Conservation (phyloP, 2,888 invertebrate species). For the Pseudococcus longispinus region DNA sequence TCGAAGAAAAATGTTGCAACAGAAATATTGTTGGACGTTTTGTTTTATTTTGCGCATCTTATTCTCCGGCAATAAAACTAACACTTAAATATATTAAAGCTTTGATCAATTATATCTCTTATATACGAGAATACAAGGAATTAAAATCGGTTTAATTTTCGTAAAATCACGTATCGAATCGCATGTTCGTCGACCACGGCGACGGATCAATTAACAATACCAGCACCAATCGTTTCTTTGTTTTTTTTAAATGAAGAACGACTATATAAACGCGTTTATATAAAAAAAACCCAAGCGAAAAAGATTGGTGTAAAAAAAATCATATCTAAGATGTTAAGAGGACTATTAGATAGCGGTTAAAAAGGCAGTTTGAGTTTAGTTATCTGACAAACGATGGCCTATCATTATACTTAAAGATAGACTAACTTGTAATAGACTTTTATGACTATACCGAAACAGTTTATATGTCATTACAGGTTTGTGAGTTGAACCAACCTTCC, state of each 20-base stretch:
- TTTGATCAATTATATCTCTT: neutral
- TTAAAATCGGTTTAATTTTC: neutral
- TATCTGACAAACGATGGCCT: conserved; percentile 53
- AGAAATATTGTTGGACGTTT: conserved; percentile 34
- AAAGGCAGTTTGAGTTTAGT: conserved; percentile 53
- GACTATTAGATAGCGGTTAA: conserved; percentile 49
- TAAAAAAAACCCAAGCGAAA: neutral
- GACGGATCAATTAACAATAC: neutral
- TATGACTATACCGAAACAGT: conserved; percentile 51
- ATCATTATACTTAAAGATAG: conserved; percentile 51
- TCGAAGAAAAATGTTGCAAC: conserved; percentile 5
- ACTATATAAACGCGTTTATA: neutral
- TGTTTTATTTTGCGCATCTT: conserved; percentile 30
- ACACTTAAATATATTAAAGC: neutral
- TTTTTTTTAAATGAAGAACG: neutral
- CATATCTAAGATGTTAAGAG: conserved; percentile 28
- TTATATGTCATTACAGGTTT: conserved; percentile 54
- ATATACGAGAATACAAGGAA: neutral
- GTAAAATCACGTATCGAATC: neutral
- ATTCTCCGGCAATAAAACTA: neutral
- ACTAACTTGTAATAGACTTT: conserved; percentile 53
- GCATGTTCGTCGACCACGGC: neutral
- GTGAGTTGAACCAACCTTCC: conserved; percentile 51
- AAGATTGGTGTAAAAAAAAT: neutral
- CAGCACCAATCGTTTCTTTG: neutral